Percentiles rank a stretch among this genome's conserved stretches.
These are phyloP conservation scores for Conomelus anceps DNA, from an alignment of 2,888 invertebrate genomes.

Conservation along the genomic window DNA sequence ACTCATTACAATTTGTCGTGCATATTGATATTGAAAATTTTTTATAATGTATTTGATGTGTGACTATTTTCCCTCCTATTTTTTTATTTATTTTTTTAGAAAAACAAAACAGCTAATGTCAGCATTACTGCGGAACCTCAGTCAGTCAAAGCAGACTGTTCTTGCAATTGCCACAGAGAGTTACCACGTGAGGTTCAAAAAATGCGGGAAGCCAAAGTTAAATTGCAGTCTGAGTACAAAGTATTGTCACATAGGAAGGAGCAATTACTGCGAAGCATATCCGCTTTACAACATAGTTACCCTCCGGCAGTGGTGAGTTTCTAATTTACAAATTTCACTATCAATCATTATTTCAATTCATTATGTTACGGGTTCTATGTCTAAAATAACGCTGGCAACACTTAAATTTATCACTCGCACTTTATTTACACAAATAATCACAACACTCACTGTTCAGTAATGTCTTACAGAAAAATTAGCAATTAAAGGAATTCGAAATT, in stretches of 20 bases:
- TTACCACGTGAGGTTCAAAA: background rate
- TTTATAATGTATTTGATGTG: too few relatives aligned
- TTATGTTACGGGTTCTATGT: too few relatives aligned
- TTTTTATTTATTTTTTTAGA: background rate
- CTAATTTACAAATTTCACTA: background rate
- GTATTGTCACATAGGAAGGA: slow-evolving; percentile 22
- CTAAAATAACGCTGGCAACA: too few relatives aligned
- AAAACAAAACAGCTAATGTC: background rate
- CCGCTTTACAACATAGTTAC: slow-evolving; percentile 22
- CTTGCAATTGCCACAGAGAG: slow-evolving; percentile 17
- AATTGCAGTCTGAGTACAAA: slow-evolving; percentile 25
- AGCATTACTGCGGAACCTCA: background rate
- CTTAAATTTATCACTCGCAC: too few relatives aligned
- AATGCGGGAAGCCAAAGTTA: slow-evolving; percentile 7
- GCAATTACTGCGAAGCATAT: slow-evolving; percentile 22
- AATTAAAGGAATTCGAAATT: too few relatives aligned
- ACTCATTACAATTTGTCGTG: too few relatives aligned
- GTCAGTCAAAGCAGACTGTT: slow-evolving; percentile 14
- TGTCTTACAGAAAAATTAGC: too few relatives aligned
- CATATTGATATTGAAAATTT: background rate
- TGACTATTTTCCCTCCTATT: too few relatives aligned
- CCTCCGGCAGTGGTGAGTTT: slow-evolving; percentile 16
- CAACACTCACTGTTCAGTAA: too few relatives aligned
- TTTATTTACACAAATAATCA: too few relatives aligned
- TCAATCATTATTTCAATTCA: background rate